phyloP scores from a whole-genome alignment of 2,797 vertebrate species.

The Zenarchopterus dispar region DNA sequence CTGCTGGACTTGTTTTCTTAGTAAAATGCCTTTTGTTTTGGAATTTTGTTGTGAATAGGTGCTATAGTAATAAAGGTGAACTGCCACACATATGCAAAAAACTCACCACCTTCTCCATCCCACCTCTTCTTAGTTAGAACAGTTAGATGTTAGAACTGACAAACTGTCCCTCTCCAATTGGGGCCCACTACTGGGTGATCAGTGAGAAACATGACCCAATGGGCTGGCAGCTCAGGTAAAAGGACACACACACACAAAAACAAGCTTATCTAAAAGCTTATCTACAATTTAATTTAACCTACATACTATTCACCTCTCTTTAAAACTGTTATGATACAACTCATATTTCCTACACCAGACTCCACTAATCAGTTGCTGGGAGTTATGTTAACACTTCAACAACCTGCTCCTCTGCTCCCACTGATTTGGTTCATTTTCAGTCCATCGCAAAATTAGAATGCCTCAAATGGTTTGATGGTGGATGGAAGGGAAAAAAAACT shows the following conservation, averaged over 20 bases:
- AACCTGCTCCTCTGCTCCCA: no score
- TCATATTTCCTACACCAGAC: slow-evolving; percentile 31
- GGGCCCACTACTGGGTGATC: slow-evolving; percentile 71
- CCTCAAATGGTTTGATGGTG: no score
- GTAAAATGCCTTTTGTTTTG: no score
- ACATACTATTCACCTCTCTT: slow-evolving; percentile 39
- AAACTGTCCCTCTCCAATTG: slow-evolving; percentile 82
- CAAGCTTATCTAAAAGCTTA: slow-evolving; percentile 70
- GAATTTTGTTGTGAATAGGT: no score
- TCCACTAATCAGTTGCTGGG: slow-evolving; percentile 15
- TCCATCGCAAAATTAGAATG: no score
- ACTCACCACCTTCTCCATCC: slow-evolving; percentile 13
- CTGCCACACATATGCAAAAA: slow-evolving; percentile 7
- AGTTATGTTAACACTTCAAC: no score
- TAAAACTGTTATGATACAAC: slow-evolving; percentile 40
- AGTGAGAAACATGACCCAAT: slow-evolving; percentile 74
- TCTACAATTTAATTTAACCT: slow-evolving; percentile 46
- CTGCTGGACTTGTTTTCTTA: no score
- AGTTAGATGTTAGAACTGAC: slow-evolving; percentile 81
- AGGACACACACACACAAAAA: slow-evolving; percentile 74
- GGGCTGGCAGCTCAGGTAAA: slow-evolving; percentile 73
- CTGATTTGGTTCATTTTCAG: no score
- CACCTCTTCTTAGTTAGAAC: slow-evolving; percentile 30
- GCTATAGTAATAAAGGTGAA: no score
- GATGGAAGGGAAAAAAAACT: no score